Conservation (phyloP, 2,113 vertebrate genomes). For the Pangasianodon hypophthalmus region DNA sequence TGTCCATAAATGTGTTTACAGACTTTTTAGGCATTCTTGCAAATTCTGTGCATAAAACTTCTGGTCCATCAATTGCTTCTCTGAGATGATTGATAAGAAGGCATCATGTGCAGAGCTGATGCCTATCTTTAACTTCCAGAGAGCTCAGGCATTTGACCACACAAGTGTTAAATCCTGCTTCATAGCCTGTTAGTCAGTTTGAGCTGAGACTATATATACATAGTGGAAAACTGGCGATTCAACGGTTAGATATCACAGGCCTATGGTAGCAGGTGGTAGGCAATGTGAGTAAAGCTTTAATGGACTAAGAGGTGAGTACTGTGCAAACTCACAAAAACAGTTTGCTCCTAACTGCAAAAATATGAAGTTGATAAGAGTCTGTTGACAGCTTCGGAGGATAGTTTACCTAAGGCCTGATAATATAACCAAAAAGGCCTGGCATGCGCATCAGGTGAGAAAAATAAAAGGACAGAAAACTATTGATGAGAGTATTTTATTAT, state of each 20-base stretch:
- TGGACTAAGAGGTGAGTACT: not conserved
- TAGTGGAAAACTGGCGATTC: not conserved
- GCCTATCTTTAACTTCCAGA: too few species aligned
- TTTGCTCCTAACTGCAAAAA: not conserved
- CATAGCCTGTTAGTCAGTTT: not conserved
- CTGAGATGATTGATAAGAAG: too few species aligned
- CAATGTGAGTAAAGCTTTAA: not conserved
- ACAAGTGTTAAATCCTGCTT: not conserved
- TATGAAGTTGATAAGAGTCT: not conserved
- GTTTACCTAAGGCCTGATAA: not conserved
- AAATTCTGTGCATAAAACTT: too few species aligned
- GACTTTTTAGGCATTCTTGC: too few species aligned
- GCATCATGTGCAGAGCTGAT: too few species aligned
- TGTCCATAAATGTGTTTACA: too few species aligned
- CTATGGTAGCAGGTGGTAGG: not conserved
- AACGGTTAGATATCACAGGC: not conserved
- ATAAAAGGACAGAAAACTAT: not conserved
- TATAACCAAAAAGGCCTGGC: not conserved
- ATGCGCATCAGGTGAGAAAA: not conserved
- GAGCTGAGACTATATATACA: too few species aligned
- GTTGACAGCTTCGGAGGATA: not conserved
- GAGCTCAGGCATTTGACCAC: not conserved
- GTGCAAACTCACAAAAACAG: not conserved
- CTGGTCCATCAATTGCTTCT: too few species aligned
- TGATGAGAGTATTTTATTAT: not conserved